Conservation (phyloP, 2,797 vertebrate species). For the Calcarius lapponicus region DNA sequence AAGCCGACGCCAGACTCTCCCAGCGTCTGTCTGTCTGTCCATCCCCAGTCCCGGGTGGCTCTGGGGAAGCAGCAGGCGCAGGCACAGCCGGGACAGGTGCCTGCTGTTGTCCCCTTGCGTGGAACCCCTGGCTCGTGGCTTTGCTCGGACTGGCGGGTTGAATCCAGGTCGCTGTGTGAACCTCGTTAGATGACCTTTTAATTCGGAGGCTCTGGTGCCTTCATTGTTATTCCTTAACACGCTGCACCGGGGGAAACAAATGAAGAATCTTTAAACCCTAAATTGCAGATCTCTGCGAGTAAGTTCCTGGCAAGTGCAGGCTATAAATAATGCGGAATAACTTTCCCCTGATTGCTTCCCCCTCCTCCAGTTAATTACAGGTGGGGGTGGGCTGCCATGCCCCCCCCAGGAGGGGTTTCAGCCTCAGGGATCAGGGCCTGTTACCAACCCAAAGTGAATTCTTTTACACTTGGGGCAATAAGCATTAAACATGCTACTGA, state of each 20-base stretch:
- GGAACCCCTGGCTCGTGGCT: accelerated
- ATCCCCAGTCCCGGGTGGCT: accelerated
- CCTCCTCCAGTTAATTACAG: slow-evolving; percentile 24
- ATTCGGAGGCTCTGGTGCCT: slow-evolving; percentile 5
- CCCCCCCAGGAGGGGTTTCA: neutral
- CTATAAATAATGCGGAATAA: slow-evolving; percentile 68
- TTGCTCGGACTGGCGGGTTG: neutral
- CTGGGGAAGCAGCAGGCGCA: accelerated
- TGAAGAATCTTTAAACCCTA: slow-evolving; percentile 61
- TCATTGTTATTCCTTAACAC: slow-evolving; percentile 59
- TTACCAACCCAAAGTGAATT: neutral
- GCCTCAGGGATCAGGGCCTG: neutral
- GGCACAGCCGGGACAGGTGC: neutral
- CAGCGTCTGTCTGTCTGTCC: accelerated
- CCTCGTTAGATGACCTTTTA: slow-evolving; percentile 15
- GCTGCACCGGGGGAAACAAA: slow-evolving; percentile 27
- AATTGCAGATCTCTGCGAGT: slow-evolving; percentile 60
- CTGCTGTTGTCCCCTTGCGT: accelerated
- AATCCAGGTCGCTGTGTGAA: neutral
- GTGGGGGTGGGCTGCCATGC: neutral
- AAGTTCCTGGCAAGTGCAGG: slow-evolving; percentile 61
- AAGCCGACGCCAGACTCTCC: accelerated
- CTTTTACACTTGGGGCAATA: neutral
- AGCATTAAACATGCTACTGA: neutral
- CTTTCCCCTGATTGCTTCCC: slow-evolving; percentile 66